Percentiles rank a stretch among this genome's conserved stretches.
Evolutionary conservation across 2,888 invertebrate species (phyloP).

Genomic region (Amiota mariae): DNA sequence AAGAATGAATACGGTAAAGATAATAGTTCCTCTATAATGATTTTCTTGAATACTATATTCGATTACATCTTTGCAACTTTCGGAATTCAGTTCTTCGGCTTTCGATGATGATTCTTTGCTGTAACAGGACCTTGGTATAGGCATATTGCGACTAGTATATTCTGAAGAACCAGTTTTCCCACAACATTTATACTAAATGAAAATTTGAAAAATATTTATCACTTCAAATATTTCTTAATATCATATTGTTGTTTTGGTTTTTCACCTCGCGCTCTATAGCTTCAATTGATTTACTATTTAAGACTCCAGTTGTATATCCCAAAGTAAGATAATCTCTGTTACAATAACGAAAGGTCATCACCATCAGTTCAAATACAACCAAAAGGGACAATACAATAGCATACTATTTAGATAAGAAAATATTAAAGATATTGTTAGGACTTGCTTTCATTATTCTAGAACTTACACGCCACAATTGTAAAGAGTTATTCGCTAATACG

Average conservation of each 20-base stretch:
- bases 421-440: too few species aligned
- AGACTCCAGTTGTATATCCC: not conserved
- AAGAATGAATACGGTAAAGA: conserved; percentile 1
- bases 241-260: not conserved
- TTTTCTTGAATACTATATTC: not conserved
- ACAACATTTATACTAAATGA: conserved; percentile 25
- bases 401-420: not conserved
- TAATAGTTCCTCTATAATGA: not conserved
- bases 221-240: not conserved
- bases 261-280: conserved; percentile 16
- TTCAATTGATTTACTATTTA: not conserved
- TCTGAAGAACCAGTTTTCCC: conserved; percentile 13
- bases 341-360: not conserved
- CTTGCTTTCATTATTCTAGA: too few species aligned
- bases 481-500: conserved; percentile 4
- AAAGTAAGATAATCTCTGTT: not conserved
- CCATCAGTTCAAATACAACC: not conserved
- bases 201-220: too few species aligned
- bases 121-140: conserved; percentile 17
- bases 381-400: not conserved
- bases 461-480: conserved; percentile 20
- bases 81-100: not conserved
- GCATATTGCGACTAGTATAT: not conserved
- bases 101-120: not conserved
- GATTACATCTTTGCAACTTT: not conserved